Evolutionary conservation across 2,113 vertebrate genomes (phyloP).

Genomic region (Crotalus viridis): DNA sequence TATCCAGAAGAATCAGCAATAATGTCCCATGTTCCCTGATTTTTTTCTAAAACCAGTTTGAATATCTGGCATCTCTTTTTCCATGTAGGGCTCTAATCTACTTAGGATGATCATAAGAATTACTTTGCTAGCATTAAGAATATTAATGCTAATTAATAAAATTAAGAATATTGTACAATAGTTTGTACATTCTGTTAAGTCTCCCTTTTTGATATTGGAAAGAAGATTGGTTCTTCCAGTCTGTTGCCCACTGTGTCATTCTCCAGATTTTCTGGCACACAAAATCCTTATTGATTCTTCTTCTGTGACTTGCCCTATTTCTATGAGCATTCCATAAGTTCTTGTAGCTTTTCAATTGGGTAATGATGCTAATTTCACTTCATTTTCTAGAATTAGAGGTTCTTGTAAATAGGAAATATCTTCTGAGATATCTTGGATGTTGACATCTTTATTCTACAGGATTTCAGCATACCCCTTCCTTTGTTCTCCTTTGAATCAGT

Average conservation of each 20-base stretch:
- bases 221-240: neutral
- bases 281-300: neutral
- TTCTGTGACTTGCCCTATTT: neutral
- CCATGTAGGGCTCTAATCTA: neutral
- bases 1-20: neutral
- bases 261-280: neutral
- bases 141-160: neutral
- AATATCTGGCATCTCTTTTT: neutral
- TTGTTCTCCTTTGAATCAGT: neutral
- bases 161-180: neutral
- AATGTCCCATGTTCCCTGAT: neutral
- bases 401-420: neutral
- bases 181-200: neutral
- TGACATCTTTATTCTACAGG: neutral
- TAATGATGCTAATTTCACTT: neutral
- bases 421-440: neutral
- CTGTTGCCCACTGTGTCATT: neutral
- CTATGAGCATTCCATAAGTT: neutral
- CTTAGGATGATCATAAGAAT: neutral
- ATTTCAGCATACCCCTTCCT: neutral
- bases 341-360: neutral
- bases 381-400: neutral
- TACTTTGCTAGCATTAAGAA: neutral
- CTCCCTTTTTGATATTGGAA: neutral
- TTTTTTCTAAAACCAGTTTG: neutral